These are phyloP conservation scores for Hirtodrosophila confusa DNA, from an alignment of 2,888 invertebrate species.

Conservation along the genomic window DNA sequence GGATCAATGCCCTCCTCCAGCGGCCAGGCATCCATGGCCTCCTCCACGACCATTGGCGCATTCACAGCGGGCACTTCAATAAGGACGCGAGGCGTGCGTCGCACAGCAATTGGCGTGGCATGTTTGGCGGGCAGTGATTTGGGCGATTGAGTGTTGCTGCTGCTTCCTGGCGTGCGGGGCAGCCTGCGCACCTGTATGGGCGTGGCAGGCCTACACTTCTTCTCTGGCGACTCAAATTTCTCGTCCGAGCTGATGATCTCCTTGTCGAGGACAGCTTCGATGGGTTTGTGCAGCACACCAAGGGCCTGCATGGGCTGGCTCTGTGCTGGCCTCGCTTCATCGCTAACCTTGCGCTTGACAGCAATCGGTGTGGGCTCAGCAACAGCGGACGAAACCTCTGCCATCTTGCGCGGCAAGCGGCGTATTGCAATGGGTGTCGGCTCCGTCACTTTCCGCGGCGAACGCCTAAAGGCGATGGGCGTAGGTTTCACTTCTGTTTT, in stretches of 20 bases:
- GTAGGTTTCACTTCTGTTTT: slow-evolving; percentile 28
- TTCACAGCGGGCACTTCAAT: slow-evolving; percentile 54
- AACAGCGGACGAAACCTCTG: slow-evolving; percentile 22
- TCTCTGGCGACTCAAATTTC: slow-evolving; percentile 82
- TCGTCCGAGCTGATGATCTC: slow-evolving; percentile 82
- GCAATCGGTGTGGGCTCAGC: slow-evolving; percentile 5
- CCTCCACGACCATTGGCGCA: slow-evolving; percentile 71
- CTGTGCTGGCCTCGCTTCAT: slow-evolving; percentile 11
- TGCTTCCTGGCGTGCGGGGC: slow-evolving; percentile 77
- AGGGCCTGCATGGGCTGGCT: slow-evolving; percentile 16
- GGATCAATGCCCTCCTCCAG: slow-evolving; percentile 49
- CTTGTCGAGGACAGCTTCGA: slow-evolving; percentile 74
- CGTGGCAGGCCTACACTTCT: slow-evolving; percentile 79
- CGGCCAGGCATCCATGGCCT: slow-evolving; percentile 82
- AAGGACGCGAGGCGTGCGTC: slow-evolving; percentile 80
- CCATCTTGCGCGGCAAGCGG: slow-evolving; percentile 39
- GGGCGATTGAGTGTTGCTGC: slow-evolving; percentile 41
- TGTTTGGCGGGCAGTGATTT: slow-evolving; percentile 52
- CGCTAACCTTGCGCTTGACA: slow-evolving; percentile 25
- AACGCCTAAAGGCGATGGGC: slow-evolving; percentile 56
- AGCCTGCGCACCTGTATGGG: slow-evolving; percentile 83
- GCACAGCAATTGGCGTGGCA: slow-evolving; percentile 81
- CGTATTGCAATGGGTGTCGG: slow-evolving; percentile 47
- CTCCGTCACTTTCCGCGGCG: slow-evolving; percentile 50
- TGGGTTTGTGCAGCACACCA: slow-evolving; percentile 52